Conservation (phyloP, 2,113 vertebrate genomes). For the Prunella himalayana region DNA sequence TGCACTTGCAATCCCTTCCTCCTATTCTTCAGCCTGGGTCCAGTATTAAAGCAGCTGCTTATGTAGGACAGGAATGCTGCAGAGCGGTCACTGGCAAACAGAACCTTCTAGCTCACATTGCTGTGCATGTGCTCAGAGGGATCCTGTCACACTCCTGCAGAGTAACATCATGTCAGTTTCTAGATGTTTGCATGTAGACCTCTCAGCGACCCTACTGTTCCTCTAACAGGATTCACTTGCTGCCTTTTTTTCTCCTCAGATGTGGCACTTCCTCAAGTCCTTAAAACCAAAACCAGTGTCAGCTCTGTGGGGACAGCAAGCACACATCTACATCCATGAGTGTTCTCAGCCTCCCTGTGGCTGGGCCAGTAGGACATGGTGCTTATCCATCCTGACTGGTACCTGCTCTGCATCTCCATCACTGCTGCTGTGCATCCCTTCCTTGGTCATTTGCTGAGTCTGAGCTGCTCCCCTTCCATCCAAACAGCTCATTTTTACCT, state of each 20-base stretch:
- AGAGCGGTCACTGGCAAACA: neutral
- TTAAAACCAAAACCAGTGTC: neutral
- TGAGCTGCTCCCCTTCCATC: neutral
- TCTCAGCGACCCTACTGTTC: neutral
- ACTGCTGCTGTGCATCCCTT: neutral
- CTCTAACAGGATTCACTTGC: neutral
- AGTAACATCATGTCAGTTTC: neutral
- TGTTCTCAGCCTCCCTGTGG: neutral
- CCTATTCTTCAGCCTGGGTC: neutral
- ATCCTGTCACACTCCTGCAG: neutral
- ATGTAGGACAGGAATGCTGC: neutral
- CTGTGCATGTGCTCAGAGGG: neutral
- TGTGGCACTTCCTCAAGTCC: neutral
- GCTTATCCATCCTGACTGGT: rapidly evolving
- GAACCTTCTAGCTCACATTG: neutral
- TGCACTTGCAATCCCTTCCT: neutral
- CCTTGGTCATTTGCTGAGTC: neutral
- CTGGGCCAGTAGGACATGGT: neutral
- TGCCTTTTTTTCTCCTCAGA: neutral
- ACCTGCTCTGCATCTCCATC: neutral
- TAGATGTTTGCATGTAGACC: neutral
- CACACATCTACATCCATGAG: rapidly evolving
- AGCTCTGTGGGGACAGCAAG: neutral
- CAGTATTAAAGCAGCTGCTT: neutral
- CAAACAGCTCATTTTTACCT: neutral